A percentile compares a stretch with the other conserved stretches of the same genome.
Conservation (phyloP, 2,113 vertebrate species). For the Oenanthe oenanthe region DNA sequence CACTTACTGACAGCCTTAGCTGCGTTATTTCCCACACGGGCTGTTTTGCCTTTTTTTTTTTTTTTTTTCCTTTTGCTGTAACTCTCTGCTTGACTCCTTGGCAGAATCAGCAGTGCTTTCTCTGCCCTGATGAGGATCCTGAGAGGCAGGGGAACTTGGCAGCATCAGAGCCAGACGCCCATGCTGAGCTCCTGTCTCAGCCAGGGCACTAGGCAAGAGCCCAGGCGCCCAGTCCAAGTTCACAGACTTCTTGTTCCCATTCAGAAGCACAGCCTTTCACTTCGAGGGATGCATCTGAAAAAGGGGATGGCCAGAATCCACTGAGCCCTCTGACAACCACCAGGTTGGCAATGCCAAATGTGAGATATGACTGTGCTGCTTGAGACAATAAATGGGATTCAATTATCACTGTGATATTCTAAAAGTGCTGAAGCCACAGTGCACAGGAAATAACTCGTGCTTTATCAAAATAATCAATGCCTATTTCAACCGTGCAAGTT, state of each 20-base stretch:
- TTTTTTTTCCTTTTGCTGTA: neutral
- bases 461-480: neutral
- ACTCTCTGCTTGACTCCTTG: neutral
- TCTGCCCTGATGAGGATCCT: neutral
- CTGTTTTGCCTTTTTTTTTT: neutral
- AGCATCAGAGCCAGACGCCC: neutral
- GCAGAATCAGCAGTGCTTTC: neutral
- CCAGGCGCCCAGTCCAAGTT: neutral
- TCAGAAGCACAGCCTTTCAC: neutral
- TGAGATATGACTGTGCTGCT: neutral
- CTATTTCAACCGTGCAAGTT: neutral
- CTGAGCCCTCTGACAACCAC: fast-evolving
- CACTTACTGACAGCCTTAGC: neutral
- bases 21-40: neutral
- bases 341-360: neutral
- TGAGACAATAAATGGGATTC: neutral
- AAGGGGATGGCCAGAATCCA: neutral
- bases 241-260: neutral
- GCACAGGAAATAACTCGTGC: neutral
- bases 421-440: neutral
- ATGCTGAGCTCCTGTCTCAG: neutral
- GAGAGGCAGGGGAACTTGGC: neutral
- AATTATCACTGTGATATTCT: neutral
- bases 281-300: neutral
- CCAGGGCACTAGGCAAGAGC: neutral